Evolutionary conservation across 1,140 invertebrate species (phyloP), one percentile per base, ranked within the genome.

Genomic region (Vanessa atalanta): DNA sequence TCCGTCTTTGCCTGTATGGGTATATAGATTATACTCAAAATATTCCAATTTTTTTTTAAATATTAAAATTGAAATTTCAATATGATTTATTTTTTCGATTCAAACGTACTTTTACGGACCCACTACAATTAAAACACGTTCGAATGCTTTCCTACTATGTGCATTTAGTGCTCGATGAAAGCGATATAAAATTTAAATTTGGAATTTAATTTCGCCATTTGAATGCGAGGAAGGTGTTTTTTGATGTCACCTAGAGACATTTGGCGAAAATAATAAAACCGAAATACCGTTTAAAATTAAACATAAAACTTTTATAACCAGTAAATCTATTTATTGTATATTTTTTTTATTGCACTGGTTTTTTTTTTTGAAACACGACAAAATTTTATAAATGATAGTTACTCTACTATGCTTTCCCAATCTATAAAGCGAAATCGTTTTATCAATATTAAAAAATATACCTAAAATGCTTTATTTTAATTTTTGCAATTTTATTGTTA

Each of bases 131-230:
- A 48, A 8, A 61, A 48, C 12, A 68, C 31, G 53, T 63, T 47
- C 16, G 47, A 75, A 75, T 16, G 68, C 43, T 31, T 16, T 16
- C 23, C 16, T 31, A 43, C 73, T 37, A 51, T 70, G 47, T 47
- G 53, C 47, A 47, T 75, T 70, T 75, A 87, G 70, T 77, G 81
- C 78, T 83, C 81, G 82, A 84, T 84, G 77, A 85, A 81, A 84
- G 72, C 79, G 80, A 77, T 85, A 82, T 88, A 84, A 88, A 87
- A 88, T 89, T 75, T 86, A 84, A 90, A 89, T 89, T 88, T 76
- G 80, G 82, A 87, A 88, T 89, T 88, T 88, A 88, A 90, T 87
- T 85, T 84, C 76, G 83, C 80, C 79, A 88, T 91, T 87, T 80
- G 83, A 84, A 88, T 85, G 86, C 84, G 77, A 76, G 77, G 77